phyloP scores from a whole-genome alignment of 35 echinoderm and acorn worm genomes.

The Ophioderma brevispina region DNA sequence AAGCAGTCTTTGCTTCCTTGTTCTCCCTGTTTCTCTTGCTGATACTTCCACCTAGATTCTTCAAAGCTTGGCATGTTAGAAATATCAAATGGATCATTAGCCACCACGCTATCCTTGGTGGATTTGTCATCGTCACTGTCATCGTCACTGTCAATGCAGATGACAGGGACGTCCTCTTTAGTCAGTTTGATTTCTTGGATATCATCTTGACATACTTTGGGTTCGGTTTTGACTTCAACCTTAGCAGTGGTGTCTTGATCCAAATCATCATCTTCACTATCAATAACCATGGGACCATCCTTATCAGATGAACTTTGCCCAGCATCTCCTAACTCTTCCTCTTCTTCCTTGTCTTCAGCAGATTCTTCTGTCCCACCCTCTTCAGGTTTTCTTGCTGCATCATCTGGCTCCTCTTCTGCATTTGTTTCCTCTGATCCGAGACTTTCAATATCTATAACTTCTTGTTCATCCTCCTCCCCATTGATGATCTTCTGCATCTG shows the following conservation, averaged over 20 bases:
- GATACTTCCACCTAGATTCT: not conserved
- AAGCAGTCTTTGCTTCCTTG: too few relatives aligned
- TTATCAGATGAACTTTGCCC: not conserved
- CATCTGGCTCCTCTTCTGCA: not conserved
- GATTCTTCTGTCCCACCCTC: not conserved
- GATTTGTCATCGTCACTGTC: not conserved
- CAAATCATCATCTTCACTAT: not conserved
- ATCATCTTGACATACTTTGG: not conserved
- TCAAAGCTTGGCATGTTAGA: not conserved
- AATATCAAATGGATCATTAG: not conserved
- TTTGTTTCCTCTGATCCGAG: not conserved
- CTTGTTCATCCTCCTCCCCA: not conserved
- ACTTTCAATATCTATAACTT: conserved; percentile 1
- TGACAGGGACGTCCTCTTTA: not conserved
- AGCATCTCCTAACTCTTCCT: too few relatives aligned
- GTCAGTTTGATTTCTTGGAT: not conserved
- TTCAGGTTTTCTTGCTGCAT: not conserved
- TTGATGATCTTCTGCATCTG: not conserved
- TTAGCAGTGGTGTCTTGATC: not conserved
- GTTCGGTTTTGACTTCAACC: not conserved
- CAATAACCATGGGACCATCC: not conserved
- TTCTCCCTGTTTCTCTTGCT: not conserved
- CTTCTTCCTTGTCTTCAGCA: not conserved
- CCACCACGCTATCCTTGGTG: not conserved
- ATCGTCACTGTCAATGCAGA: not conserved